phyloP scores from a whole-genome alignment of 1,140 invertebrate species.

The Littorina saxatilis region DNA sequence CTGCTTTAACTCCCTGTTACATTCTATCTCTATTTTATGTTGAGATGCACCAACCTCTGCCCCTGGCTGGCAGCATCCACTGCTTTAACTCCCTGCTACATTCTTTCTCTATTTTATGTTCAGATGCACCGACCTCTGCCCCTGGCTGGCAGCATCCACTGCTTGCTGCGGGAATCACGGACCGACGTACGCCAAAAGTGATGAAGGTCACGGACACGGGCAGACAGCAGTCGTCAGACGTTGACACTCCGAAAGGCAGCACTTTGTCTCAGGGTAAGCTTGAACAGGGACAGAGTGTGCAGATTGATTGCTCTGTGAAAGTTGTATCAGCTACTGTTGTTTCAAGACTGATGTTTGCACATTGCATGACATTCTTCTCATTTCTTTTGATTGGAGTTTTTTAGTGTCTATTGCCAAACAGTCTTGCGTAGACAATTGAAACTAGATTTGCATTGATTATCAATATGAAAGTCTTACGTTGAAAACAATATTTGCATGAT shows the following conservation, averaged over 20 bases:
- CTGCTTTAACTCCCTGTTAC: too few relatives aligned
- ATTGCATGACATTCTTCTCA: neutral
- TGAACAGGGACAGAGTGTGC: neutral
- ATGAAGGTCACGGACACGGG: constrained; percentile 41
- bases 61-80: too few relatives aligned
- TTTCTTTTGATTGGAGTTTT: neutral
- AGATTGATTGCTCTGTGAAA: neutral
- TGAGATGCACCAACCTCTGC: constrained; percentile 20
- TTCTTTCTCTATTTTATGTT: too few relatives aligned
- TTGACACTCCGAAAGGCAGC: neutral
- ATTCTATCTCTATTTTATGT: neutral
- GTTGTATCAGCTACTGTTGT: neutral
- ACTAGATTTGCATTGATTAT: too few relatives aligned
- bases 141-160: constrained; percentile 66
- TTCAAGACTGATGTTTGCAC: too few relatives aligned
- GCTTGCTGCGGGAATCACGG: constrained; percentile 53
- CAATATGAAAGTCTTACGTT: too few relatives aligned
- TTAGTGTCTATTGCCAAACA: too few relatives aligned
- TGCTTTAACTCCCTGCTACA: constrained; percentile 38
- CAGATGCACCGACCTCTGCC: constrained; percentile 67
- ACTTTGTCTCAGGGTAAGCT: neutral
- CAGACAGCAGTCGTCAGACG: neutral
- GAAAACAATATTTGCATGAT: too few relatives aligned
- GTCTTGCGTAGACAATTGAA: too few relatives aligned
- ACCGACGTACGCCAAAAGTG: constrained; percentile 57